phyloP scores from a whole-genome alignment of 30 jellyfish, hydroid and myxozoan genomes.

The Hydractinia symbiolongicarpus region DNA sequence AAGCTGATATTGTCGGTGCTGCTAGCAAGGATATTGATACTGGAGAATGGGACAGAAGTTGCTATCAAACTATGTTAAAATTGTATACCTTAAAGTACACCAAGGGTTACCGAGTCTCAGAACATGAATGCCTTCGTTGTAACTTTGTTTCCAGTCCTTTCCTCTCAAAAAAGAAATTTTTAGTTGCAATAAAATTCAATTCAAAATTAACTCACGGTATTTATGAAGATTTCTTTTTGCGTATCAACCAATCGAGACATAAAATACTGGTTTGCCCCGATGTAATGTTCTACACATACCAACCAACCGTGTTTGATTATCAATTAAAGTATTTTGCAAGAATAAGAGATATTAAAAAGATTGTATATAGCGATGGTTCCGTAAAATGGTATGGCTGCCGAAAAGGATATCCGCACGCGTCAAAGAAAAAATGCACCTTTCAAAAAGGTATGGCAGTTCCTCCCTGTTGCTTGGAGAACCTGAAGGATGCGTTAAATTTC shows the following conservation, averaged over 20 bases:
- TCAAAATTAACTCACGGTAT: conserved; percentile 36
- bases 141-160: conserved; percentile 55
- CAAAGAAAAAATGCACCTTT: conserved; percentile 40
- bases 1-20: conserved; percentile 65
- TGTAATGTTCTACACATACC: conserved; percentile 39
- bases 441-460: conserved; percentile 93
- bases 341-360: conserved; percentile 59
- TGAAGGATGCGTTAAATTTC: conserved; percentile 62
- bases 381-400: conserved; percentile 78
- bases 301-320: conserved; percentile 3
- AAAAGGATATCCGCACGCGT: conserved; percentile 18
- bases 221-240: conserved; percentile 83
- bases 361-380: conserved; percentile 27
- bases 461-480: conserved; percentile 81
- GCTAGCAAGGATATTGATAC: conserved; percentile 33
- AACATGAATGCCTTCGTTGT: conserved; percentile 56
- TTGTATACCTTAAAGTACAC: conserved; percentile 37
- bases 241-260: conserved; percentile 18
- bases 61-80: conserved; percentile 53
- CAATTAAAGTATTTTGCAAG: conserved; percentile 35
- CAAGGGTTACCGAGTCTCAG: conserved; percentile 56
- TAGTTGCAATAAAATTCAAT: conserved; percentile 14
- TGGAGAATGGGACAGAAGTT: conserved; percentile 79
- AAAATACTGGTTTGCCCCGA: conserved; percentile 75
- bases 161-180: conserved; percentile 29